Evolutionary conservation across 53 echinoderm and acorn worm genomes (phyloP).

Genomic region (Hippasteria phrygiana): DNA sequence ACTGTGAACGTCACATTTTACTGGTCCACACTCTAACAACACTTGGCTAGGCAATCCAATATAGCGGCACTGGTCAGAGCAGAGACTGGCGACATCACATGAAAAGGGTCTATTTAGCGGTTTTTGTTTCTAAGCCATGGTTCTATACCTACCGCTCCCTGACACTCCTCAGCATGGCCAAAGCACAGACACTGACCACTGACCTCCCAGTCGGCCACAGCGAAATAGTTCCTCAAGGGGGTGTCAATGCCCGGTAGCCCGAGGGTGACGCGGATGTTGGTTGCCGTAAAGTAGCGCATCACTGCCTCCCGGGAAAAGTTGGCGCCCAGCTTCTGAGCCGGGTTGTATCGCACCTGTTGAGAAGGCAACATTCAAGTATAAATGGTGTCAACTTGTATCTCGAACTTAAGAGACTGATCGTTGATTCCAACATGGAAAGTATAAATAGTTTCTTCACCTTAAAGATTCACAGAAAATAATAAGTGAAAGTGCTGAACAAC

Average conservation of each 20-base stretch:
- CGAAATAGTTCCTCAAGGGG: slow-evolving; percentile 72
- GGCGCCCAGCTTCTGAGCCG: slow-evolving; percentile 73
- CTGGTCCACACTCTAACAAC: no score
- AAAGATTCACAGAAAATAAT: no score
- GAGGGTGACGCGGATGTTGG: slow-evolving; percentile 75
- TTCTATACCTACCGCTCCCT: slow-evolving; percentile 71
- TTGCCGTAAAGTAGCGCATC: slow-evolving; percentile 73
- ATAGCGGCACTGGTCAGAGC: no score
- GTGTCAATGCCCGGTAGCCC: slow-evolving; percentile 63
- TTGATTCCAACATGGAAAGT: no score
- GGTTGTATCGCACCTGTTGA: slow-evolving; percentile 81
- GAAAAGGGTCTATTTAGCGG: no score
- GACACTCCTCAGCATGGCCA: slow-evolving; percentile 86
- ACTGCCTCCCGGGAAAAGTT: slow-evolving; percentile 66
- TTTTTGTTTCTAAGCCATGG: neutral
- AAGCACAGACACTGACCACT: slow-evolving; percentile 92
- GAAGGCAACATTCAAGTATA: neutral
- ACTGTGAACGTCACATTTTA: no score
- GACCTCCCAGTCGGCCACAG: slow-evolving; percentile 91
- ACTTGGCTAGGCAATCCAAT: no score
- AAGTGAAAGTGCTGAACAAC: no score
- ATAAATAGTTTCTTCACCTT: no score
- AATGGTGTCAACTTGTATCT: neutral
- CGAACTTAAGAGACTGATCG: neutral
- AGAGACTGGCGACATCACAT: no score